Evolutionary conservation across 1,140 invertebrate genomes (phyloP).

Genomic region (Ceratina australensis): DNA sequence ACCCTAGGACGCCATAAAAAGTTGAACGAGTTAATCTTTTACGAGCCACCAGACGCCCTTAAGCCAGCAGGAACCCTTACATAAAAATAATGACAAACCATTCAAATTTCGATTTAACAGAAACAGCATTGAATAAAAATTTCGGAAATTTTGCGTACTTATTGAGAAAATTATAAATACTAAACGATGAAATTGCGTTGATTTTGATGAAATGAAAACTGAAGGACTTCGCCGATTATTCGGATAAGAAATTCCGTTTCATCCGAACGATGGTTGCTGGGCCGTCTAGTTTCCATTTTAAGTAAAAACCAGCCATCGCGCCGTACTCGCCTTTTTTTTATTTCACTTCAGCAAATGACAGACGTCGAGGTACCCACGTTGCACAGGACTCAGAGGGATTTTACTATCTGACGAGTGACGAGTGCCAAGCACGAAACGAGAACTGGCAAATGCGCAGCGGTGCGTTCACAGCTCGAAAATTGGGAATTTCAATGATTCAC

Average conservation of each 20-base stretch:
- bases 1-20: constrained; percentile 39
- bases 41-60: constrained; percentile 5
- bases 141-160: no score
- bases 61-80: no score
- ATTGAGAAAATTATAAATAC: no score
- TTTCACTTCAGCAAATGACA: neutral
- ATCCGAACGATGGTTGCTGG: no score
- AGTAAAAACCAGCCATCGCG: neutral
- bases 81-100: no score
- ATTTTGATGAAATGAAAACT: neutral
- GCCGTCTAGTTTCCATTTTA: no score
- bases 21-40: constrained; percentile 56
- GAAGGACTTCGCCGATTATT: no score
- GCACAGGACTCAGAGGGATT: constrained; percentile 47
- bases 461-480: constrained; percentile 51
- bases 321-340: neutral
- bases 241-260: no score
- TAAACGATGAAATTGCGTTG: constrained; percentile 27
- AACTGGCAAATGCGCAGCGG: constrained; percentile 43
- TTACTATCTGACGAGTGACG: constrained; percentile 54
- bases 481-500: constrained; percentile 54
- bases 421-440: constrained; percentile 49
- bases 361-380: neutral
- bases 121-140: no score
- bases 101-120: no score